A percentile compares a stretch with the other conserved stretches of the same genome.
Evolutionary conservation across 2,888 invertebrate species (phyloP).

Genomic region (Mesoligia furuncula): DNA sequence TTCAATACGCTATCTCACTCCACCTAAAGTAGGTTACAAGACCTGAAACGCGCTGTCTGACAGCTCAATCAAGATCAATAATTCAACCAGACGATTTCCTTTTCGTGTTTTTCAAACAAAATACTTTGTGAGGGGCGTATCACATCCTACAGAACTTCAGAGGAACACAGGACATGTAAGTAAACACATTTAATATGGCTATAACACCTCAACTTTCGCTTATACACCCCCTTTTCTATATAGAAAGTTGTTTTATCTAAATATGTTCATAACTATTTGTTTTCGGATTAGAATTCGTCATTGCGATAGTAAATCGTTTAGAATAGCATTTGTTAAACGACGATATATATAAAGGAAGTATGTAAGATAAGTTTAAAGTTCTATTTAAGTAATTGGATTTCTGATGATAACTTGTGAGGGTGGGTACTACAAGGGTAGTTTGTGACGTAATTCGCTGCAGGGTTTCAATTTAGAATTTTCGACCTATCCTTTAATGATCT

Average conservation of each 20-base stretch:
- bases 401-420: neutral
- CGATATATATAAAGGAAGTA: neutral
- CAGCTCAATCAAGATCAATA: slow-evolving; percentile 58
- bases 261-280: slow-evolving; percentile 37
- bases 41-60: slow-evolving; percentile 39
- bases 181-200: neutral
- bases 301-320: neutral
- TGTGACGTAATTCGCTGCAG: slow-evolving; percentile 36
- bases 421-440: slow-evolving; percentile 15
- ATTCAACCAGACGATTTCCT: slow-evolving; percentile 10
- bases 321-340: neutral
- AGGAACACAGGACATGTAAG: slow-evolving; percentile 54
- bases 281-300: slow-evolving; percentile 47
- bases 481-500: neutral
- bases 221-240: neutral
- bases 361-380: neutral
- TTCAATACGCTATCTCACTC: neutral
- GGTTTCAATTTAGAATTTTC: neutral
- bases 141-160: slow-evolving; percentile 16
- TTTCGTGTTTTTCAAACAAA: slow-evolving; percentile 58
- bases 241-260: slow-evolving; percentile 52
- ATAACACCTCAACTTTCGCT: neutral
- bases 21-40: neutral
- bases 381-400: slow-evolving; percentile 9
- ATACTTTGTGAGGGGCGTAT: slow-evolving; percentile 53